Conservation (phyloP, 2,888 invertebrate species). For the Anarsia innoxiella region DNA sequence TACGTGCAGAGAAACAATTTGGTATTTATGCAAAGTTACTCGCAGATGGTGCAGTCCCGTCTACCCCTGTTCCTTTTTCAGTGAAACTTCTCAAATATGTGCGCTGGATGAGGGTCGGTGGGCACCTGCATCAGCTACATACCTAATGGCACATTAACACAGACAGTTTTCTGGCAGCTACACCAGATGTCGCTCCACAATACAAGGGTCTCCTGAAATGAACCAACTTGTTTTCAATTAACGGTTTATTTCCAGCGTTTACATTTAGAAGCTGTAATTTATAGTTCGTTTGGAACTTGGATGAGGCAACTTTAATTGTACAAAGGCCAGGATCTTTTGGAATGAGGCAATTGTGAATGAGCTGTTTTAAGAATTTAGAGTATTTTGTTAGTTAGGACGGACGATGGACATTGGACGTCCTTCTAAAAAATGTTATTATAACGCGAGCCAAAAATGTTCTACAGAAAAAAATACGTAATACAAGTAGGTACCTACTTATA, state of each 20-base stretch:
- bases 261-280: conserved; percentile 12
- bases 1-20: too few relatives aligned
- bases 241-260: conserved; percentile 18
- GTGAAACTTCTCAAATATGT: conserved; percentile 57
- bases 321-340: neutral
- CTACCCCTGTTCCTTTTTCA: conserved; percentile 37
- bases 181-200: conserved; percentile 30
- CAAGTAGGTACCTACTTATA: too few relatives aligned
- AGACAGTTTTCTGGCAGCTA: conserved; percentile 34
- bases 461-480: too few relatives aligned
- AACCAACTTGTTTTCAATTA: conserved; percentile 31
- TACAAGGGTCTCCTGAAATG: conserved; percentile 33
- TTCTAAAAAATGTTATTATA: too few relatives aligned
- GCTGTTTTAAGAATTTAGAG: too few relatives aligned
- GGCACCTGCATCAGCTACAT: conserved; percentile 51
- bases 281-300: conserved; percentile 6
- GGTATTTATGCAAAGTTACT: conserved; percentile 22
- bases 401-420: too few relatives aligned
- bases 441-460: too few relatives aligned
- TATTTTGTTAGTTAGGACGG: too few relatives aligned
- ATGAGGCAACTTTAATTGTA: conserved; percentile 6
- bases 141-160: conserved; percentile 5
- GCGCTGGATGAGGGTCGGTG: conserved; percentile 57
- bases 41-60: conserved; percentile 33
- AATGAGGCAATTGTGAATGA: neutral